These are phyloP conservation scores for Pachypsylla venusta DNA, from an alignment of 1,140 invertebrate species.

Conservation along the genomic window DNA sequence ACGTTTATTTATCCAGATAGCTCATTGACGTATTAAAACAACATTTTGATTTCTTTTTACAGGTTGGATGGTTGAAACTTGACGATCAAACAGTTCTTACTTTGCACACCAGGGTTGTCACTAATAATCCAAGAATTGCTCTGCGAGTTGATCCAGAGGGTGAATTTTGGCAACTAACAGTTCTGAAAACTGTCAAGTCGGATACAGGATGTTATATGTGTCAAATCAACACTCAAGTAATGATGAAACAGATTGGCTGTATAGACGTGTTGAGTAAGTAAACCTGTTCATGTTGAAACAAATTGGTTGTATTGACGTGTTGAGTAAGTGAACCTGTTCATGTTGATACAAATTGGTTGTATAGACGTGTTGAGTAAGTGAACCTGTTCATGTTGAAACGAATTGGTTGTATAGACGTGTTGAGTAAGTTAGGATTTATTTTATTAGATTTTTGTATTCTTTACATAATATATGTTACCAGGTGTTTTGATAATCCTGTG, in stretches of 20 bases:
- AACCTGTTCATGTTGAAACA: too few species aligned
- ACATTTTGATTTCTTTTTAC: slow-evolving; percentile 16
- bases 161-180: slow-evolving; percentile 59
- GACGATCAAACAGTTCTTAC: slow-evolving; percentile 79
- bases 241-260: slow-evolving; percentile 76
- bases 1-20: not conserved
- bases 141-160: slow-evolving; percentile 55
- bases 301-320: not conserved
- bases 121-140: slow-evolving; percentile 67
- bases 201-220: slow-evolving; percentile 69
- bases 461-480: too few species aligned
- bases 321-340: slow-evolving; percentile 36
- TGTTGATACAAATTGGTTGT: slow-evolving; percentile 29
- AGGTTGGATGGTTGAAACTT: slow-evolving; percentile 80
- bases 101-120: slow-evolving; percentile 69
- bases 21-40: not conserved
- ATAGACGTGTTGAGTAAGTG: not conserved
- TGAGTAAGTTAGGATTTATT: too few species aligned
- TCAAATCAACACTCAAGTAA: slow-evolving; percentile 73
- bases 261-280: slow-evolving; percentile 47
- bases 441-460: too few species aligned
- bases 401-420: not conserved
- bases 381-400: too few species aligned
- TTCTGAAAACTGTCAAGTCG: slow-evolving; percentile 50
- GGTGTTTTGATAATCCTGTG: too few species aligned